Percentiles rank a stretch among this genome's conserved stretches.
Conservation (phyloP, 2,113 vertebrate species). For the Eubucco bourcierii region DNA sequence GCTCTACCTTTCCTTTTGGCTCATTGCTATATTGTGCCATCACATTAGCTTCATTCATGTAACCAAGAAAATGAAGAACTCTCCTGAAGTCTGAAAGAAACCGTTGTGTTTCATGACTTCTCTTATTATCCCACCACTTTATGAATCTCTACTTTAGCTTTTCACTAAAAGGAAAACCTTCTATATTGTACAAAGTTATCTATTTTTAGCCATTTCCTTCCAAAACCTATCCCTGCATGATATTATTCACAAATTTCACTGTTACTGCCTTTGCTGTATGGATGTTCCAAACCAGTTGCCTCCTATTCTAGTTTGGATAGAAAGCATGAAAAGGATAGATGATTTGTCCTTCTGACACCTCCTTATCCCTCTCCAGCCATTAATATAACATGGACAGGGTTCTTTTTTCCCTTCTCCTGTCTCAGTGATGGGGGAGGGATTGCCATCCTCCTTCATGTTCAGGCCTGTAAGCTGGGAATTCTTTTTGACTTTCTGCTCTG, state of each 20-base stretch:
- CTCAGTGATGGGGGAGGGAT: not conserved
- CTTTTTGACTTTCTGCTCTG: not conserved
- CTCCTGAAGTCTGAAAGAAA: constrained; percentile 37
- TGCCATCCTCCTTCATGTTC: not conserved
- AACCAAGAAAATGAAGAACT: constrained; percentile 45
- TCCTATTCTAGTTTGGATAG: not conserved
- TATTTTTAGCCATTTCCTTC: constrained; percentile 45
- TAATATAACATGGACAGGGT: not conserved
- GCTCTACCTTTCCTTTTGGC: constrained; percentile 23
- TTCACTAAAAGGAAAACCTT: not conserved
- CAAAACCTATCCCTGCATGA: not conserved
- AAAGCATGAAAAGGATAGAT: not conserved
- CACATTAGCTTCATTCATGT: constrained; percentile 45
- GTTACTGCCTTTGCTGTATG: not conserved
- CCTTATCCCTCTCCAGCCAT: not conserved
- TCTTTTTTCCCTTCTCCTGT: not conserved
- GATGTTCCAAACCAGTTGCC: not conserved
- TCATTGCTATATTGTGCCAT: constrained; percentile 8
- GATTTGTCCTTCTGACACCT: not conserved
- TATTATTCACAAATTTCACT: constrained; percentile 3
- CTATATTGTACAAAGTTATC: not conserved
- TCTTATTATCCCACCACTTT: constrained; percentile 7
- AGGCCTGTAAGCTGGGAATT: not conserved
- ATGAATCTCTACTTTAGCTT: constrained; percentile 28
- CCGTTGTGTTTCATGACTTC: constrained; percentile 27